Conservation (phyloP, 2,888 invertebrate genomes). For the Acronicta psi region DNA sequence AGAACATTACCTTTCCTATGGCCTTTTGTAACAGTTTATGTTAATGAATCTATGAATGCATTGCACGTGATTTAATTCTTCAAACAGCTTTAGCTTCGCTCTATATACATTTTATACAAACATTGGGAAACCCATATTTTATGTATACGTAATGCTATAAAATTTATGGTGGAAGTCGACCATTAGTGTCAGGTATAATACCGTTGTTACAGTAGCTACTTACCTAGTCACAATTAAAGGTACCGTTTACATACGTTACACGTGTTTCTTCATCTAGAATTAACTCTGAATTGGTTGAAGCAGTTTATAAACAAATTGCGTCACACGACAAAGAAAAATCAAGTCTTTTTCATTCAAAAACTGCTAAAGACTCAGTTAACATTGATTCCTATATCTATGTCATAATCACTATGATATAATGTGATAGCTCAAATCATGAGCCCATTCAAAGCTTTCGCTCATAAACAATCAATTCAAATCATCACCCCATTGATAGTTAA, state of each 20-base stretch:
- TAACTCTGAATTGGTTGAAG: neutral
- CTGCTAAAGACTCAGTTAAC: no score
- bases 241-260: neutral
- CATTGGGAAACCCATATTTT: neutral
- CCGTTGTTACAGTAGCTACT: neutral
- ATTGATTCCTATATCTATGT: no score
- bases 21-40: no score
- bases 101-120: neutral
- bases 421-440: neutral
- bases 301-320: no score
- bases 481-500: constrained; percentile 9
- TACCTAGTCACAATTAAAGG: neutral
- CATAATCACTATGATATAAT: no score
- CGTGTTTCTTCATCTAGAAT: neutral
- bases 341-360: no score
- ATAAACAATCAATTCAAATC: constrained; percentile 6
- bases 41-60: no score
- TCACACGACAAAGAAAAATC: no score
- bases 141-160: neutral
- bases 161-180: neutral
- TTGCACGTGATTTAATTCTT: no score
- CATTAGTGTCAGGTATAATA: constrained; percentile 2
- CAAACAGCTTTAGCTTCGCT: no score
- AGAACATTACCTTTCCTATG: no score
- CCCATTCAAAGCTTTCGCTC: constrained; percentile 4